phyloP scores from a whole-genome alignment of 2,888 invertebrate genomes.

The Copidosoma aretas region DNA sequence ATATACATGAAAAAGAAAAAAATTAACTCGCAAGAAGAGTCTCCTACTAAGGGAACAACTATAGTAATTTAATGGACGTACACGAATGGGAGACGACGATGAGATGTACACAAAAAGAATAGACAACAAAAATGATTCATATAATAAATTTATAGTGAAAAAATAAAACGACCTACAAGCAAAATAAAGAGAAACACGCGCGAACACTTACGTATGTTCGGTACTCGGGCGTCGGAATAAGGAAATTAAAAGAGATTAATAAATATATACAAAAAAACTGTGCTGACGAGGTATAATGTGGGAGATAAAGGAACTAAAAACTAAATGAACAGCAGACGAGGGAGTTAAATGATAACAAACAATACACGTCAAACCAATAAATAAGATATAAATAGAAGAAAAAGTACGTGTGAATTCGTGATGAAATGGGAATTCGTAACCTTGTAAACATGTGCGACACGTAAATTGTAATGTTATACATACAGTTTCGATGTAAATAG shows the following conservation, averaged over 20 bases:
- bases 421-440: constrained; percentile 31
- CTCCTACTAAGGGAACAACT: constrained; percentile 39
- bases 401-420: constrained; percentile 28
- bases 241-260: constrained; percentile 7
- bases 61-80: constrained; percentile 40
- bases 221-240: constrained; percentile 8
- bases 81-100: constrained; percentile 1
- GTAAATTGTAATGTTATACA: constrained; percentile 40
- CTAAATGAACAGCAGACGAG: background rate
- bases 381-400: constrained; percentile 4
- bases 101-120: constrained; percentile 3
- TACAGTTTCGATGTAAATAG: constrained; percentile 41
- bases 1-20: constrained; percentile 20
- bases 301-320: constrained; percentile 1
- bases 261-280: background rate
- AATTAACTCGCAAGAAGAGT: constrained; percentile 28
- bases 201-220: background rate
- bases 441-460: constrained; percentile 37
- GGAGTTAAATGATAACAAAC: constrained; percentile 5
- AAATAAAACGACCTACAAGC: background rate
- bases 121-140: background rate
- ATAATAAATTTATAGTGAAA: background rate
- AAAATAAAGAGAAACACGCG: constrained; percentile 2
- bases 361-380: background rate
- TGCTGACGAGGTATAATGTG: constrained; percentile 1